A percentile compares a stretch with the other conserved stretches of the same genome.
phyloP scores from a whole-genome alignment of 2,113 vertebrate species.

The Acanthochromis polyacanthus region DNA sequence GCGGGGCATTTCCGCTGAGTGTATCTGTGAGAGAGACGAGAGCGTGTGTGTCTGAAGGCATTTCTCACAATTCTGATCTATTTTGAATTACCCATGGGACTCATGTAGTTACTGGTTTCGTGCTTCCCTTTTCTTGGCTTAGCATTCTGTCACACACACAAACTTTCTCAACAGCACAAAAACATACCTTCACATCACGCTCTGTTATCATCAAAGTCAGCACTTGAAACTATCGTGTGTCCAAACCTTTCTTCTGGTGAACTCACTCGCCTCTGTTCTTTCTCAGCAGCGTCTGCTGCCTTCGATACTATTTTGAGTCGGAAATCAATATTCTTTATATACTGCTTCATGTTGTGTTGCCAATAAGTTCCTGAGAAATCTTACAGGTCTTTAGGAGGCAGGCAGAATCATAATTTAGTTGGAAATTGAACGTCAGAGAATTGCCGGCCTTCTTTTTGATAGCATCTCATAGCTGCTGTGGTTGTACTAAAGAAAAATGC shows the following conservation, averaged over 20 bases:
- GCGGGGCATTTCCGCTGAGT: slow-evolving; percentile 1
- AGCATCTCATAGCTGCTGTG: too few species aligned
- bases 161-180: slow-evolving; percentile 34
- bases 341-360: not conserved
- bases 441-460: too few species aligned
- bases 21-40: slow-evolving; percentile 3
- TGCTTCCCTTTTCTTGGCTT: slow-evolving; percentile 36
- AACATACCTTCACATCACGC: slow-evolving; percentile 48
- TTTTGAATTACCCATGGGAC: slow-evolving; percentile 62
- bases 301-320: not conserved
- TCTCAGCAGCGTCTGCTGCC: not conserved
- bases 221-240: slow-evolving; percentile 42
- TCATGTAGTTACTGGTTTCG: slow-evolving; percentile 25
- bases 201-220: slow-evolving; percentile 58
- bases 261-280: slow-evolving; percentile 8
- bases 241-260: slow-evolving; percentile 18
- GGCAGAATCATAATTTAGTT: not conserved
- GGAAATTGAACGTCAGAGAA: not conserved
- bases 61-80: slow-evolving; percentile 59
- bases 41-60: slow-evolving; percentile 46
- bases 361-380: not conserved
- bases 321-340: slow-evolving; percentile 5
- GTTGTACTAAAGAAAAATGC: too few species aligned
- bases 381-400: not conserved
- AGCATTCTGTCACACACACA: slow-evolving; percentile 4